Percentiles rank a stretch among this genome's conserved stretches.
These are phyloP conservation scores for Rattus rattus DNA, from an alignment of 2,113 vertebrate genomes.

Conservation along the genomic window DNA sequence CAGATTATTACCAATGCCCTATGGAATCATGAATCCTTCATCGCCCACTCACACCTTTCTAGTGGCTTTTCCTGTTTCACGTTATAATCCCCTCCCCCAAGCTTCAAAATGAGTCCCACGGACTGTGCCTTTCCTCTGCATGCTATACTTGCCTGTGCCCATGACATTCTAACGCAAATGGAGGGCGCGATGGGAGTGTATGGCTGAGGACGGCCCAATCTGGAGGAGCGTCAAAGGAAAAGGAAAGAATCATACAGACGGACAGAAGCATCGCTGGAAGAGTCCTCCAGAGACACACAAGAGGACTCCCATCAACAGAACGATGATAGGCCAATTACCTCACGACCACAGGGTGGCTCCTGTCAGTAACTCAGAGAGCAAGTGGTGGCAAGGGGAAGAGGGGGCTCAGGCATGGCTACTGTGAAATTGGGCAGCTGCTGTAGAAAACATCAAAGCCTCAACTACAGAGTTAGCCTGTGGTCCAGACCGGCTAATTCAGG, in stretches of 20 bases:
- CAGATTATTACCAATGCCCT: background rate
- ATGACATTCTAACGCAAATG: background rate
- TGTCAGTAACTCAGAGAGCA: background rate
- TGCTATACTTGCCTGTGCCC: background rate
- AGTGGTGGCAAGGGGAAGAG: background rate
- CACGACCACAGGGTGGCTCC: background rate
- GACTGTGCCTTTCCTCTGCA: background rate
- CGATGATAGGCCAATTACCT: background rate
- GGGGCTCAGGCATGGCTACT: background rate
- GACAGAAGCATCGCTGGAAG: background rate
- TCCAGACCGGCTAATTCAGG: background rate
- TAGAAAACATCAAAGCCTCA: background rate
- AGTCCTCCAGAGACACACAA: background rate
- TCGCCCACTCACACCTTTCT: background rate
- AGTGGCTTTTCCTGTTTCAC: background rate
- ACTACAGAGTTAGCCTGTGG: background rate
- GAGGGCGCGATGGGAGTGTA: background rate
- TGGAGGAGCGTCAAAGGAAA: background rate
- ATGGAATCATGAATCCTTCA: background rate
- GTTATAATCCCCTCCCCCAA: background rate
- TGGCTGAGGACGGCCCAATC: background rate
- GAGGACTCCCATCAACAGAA: background rate
- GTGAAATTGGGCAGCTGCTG: background rate
- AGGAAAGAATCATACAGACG: background rate
- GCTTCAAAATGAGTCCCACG: background rate